A percentile compares a stretch with the other conserved stretches of the same genome.
phyloP scores from a whole-genome alignment of 2,113 vertebrate genomes.

The Entomyzon cyanotis region DNA sequence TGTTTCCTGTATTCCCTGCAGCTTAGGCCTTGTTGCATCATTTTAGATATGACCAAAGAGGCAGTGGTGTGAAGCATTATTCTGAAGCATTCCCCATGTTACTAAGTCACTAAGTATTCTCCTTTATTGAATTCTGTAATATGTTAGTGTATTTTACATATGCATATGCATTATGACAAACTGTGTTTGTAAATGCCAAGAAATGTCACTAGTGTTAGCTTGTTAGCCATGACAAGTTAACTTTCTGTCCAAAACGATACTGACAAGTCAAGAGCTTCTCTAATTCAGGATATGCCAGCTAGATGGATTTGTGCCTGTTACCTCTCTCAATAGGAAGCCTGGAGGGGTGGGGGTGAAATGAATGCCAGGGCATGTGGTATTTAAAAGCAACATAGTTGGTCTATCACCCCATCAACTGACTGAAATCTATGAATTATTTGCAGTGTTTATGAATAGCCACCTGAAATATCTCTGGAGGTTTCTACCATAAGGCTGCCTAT shows the following conservation, averaged over 20 bases:
- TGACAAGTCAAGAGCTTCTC: slow-evolving; percentile 26
- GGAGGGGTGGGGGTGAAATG: background rate
- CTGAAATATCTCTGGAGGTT: slow-evolving; percentile 56
- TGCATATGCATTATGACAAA: slow-evolving; percentile 11
- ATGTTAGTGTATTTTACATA: background rate
- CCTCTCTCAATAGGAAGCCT: background rate
- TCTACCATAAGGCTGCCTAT: slow-evolving; percentile 43
- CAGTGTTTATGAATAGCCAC: slow-evolving; percentile 36
- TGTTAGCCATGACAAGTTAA: background rate
- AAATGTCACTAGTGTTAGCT: background rate
- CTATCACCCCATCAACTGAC: background rate
- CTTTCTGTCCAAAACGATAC: background rate
- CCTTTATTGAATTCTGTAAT: background rate
- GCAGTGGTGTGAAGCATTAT: background rate
- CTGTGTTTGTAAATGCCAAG: background rate
- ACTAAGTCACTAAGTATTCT: background rate
- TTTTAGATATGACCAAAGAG: background rate
- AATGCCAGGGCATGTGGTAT: background rate
- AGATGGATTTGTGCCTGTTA: slow-evolving; percentile 12
- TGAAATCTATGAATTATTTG: slow-evolving; percentile 55
- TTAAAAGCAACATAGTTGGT: slow-evolving; percentile 11
- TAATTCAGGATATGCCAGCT: background rate
- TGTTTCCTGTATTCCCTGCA: background rate
- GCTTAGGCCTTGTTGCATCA: background rate
- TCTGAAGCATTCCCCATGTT: background rate